These are phyloP conservation scores for Blastobasis adustella DNA, from an alignment of 2,888 invertebrate species.

Conservation along the genomic window DNA sequence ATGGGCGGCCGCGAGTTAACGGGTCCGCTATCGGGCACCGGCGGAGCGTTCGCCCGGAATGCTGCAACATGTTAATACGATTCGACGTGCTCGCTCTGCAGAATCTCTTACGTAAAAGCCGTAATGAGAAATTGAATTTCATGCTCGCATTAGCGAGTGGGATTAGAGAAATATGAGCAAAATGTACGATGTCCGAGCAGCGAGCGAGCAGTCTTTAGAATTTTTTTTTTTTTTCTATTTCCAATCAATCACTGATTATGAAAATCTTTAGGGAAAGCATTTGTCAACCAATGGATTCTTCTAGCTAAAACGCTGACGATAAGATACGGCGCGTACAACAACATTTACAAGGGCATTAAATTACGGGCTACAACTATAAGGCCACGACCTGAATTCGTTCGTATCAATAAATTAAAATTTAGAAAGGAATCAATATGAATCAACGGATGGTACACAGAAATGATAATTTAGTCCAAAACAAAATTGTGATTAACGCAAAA, in stretches of 20 bases:
- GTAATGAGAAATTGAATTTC: background rate
- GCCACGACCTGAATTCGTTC: too few relatives aligned
- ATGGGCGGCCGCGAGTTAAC: constrained; percentile 3
- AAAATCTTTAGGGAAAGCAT: too few relatives aligned
- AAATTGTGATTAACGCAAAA: constrained; percentile 29
- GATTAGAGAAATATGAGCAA: background rate
- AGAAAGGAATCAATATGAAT: constrained; percentile 11
- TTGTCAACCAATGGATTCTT: too few relatives aligned
- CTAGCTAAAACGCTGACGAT: too few relatives aligned
- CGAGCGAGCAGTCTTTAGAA: background rate
- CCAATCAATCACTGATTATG: too few relatives aligned
- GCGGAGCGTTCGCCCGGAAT: constrained; percentile 3
- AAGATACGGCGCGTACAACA: too few relatives aligned
- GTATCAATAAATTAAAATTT: background rate
- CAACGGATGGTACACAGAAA: constrained; percentile 24
- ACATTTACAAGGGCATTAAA: too few relatives aligned
- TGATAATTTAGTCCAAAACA: constrained; percentile 29
- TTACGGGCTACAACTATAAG: too few relatives aligned
- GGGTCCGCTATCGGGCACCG: constrained; percentile 4
- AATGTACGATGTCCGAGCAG: background rate
- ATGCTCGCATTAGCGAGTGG: background rate
- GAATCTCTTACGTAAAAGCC: background rate
- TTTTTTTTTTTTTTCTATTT: background rate
- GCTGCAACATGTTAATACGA: constrained; percentile 7
- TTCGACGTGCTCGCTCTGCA: background rate